phyloP scores from a whole-genome alignment of 2,888 invertebrate species.

The Pyrrhia umbra region DNA sequence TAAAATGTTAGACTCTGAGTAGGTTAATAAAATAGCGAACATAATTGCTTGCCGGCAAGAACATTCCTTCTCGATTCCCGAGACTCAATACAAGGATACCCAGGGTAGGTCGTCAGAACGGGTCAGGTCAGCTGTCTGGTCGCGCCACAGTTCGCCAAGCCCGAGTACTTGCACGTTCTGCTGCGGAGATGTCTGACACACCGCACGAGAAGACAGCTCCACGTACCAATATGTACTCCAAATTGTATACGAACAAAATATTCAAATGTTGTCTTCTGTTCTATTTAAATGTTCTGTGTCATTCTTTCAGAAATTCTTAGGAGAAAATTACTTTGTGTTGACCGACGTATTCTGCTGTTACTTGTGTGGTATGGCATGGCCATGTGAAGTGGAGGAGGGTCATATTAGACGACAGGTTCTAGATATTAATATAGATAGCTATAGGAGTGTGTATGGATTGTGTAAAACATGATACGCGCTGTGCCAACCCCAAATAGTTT shows the following conservation, averaged over 20 bases:
- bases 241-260: constrained; percentile 1
- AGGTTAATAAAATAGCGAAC: too few relatives aligned
- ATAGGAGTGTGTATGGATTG: neutral
- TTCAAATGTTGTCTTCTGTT: neutral
- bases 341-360: too few relatives aligned
- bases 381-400: too few relatives aligned
- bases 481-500: neutral
- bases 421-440: too few relatives aligned
- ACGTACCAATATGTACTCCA: constrained; percentile 14
- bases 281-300: neutral
- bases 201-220: constrained; percentile 19
- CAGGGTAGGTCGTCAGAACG: constrained; percentile 13
- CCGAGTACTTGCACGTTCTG: constrained; percentile 19
- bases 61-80: neutral
- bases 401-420: too few relatives aligned
- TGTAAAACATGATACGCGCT: too few relatives aligned
- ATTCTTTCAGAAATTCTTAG: neutral
- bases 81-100: constrained; percentile 8
- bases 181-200: constrained; percentile 38
- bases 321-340: neutral
- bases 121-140: constrained; percentile 31
- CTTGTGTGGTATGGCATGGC: too few relatives aligned
- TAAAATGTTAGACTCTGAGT: too few relatives aligned
- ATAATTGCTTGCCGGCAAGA: neutral
- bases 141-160: neutral